These are phyloP conservation scores for Muscicapa comitata DNA, from an alignment of 2,797 vertebrate species.

Conservation along the genomic window DNA sequence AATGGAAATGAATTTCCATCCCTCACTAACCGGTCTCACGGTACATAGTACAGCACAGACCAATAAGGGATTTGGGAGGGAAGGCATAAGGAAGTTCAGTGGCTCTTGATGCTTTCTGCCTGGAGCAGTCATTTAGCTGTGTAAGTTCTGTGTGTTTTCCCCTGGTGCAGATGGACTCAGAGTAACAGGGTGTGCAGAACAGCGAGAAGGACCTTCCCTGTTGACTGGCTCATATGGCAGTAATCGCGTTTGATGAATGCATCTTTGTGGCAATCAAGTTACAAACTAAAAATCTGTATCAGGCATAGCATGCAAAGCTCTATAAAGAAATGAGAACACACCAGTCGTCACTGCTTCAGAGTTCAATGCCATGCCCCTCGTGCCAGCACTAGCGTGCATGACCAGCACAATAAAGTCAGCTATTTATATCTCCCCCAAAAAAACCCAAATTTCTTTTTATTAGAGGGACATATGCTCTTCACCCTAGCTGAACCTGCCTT, in stretches of 20 bases:
- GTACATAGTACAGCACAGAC: background rate
- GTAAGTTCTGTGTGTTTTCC: background rate
- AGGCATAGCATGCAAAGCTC: background rate
- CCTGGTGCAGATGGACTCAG: background rate
- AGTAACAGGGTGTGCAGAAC: background rate
- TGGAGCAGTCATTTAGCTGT: background rate
- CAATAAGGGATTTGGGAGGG: background rate
- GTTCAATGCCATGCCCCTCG: background rate
- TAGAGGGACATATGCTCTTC: background rate
- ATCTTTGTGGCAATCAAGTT: background rate
- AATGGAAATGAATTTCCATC: background rate
- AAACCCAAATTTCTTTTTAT: background rate
- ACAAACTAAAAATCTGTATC: background rate
- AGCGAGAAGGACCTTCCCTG: background rate
- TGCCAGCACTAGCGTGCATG: background rate
- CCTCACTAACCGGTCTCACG: background rate
- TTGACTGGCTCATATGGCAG: background rate
- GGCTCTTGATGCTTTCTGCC: background rate
- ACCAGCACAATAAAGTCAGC: slow-evolving; percentile 4
- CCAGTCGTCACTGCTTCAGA: background rate
- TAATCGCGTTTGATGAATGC: background rate
- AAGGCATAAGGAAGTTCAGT: background rate
- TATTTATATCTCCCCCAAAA: background rate
- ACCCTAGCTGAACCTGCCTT: slow-evolving; percentile 26
- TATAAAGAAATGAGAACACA: background rate